phyloP scores from a whole-genome alignment of 2,113 vertebrate genomes.

The Callipepla squamata region DNA sequence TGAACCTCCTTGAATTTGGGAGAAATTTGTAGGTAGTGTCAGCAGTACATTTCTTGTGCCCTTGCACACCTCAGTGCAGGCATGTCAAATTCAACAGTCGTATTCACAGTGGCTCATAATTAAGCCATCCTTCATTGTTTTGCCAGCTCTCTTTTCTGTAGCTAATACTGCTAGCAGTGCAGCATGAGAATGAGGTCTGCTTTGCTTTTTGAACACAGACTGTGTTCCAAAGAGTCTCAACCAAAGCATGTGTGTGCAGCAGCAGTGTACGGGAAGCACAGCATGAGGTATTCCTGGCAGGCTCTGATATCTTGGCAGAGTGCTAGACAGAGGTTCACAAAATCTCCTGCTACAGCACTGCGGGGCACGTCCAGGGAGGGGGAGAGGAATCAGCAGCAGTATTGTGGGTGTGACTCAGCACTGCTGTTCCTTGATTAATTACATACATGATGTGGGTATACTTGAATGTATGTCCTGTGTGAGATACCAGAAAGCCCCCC shows the following conservation, averaged over 20 bases:
- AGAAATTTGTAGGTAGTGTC: neutral
- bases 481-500: neutral
- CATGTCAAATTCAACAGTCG: neutral
- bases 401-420: neutral
- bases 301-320: neutral
- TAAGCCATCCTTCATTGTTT: neutral
- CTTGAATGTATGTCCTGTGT: rapidly evolving
- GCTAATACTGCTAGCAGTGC: neutral
- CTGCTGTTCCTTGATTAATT: too few relatives aligned
- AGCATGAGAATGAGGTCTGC: neutral
- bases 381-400: rapidly evolving
- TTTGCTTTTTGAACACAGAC: neutral
- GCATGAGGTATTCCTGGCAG: neutral
- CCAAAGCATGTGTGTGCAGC: neutral
- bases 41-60: neutral
- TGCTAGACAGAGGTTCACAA: neutral
- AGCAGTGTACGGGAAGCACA: neutral
- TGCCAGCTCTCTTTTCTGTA: neutral
- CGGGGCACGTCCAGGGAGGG: neutral
- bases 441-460: neutral
- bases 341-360: neutral
- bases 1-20: neutral
- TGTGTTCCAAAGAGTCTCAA: too few relatives aligned
- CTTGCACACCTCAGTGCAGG: neutral
- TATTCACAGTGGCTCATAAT: neutral